phyloP scores from a whole-genome alignment of 2,888 invertebrate genomes.

The Sepiola atlantica region DNA sequence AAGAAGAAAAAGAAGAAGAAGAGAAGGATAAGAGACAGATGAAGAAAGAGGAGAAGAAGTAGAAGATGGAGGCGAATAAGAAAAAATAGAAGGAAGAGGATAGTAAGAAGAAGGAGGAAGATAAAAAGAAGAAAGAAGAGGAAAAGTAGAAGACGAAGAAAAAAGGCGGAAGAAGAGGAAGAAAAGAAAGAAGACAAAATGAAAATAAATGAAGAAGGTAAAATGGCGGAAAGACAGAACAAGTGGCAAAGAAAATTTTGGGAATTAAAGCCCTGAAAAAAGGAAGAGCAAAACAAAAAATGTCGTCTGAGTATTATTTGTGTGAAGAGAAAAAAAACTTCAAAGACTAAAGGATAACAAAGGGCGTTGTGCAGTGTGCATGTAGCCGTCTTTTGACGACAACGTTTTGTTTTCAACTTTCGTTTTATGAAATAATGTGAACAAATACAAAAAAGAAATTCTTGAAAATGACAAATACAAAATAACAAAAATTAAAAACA shows the following conservation, averaged over 20 bases:
- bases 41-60: too few relatives aligned
- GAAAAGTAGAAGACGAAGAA: too few relatives aligned
- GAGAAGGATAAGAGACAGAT: too few relatives aligned
- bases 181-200: not conserved
- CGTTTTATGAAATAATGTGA: not conserved
- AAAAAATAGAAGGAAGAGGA: not conserved
- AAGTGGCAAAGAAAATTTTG: not conserved
- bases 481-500: not conserved
- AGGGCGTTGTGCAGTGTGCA: not conserved
- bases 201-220: not conserved
- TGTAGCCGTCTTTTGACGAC: not conserved
- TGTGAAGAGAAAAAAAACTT: not conserved
- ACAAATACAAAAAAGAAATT: not conserved
- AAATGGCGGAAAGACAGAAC: not conserved
- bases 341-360: not conserved
- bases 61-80: not conserved
- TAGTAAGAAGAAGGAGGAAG: not conserved
- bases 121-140: not conserved
- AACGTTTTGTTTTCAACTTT: not conserved
- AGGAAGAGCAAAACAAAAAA: not conserved
- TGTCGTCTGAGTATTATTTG: not conserved
- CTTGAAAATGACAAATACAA: not conserved
- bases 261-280: not conserved
- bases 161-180: too few relatives aligned
- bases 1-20: too few relatives aligned